Conservation (phyloP, 1,140 invertebrate species). For the Drosophila insularis region DNA sequence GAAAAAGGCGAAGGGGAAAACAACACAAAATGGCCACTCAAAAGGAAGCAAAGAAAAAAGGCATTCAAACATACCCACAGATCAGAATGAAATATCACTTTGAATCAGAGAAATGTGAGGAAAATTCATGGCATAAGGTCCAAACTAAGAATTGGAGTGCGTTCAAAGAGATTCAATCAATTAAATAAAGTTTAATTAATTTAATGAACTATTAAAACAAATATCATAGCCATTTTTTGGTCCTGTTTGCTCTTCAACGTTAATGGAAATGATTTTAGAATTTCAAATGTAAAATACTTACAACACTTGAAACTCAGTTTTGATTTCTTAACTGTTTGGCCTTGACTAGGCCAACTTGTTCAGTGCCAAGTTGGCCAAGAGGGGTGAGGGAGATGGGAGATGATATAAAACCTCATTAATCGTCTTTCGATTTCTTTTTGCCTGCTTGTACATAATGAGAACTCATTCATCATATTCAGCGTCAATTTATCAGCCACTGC, state of each 20-base stretch:
- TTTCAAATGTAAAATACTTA: background rate
- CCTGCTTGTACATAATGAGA: slow-evolving; percentile 46
- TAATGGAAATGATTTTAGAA: background rate
- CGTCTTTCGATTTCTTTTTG: slow-evolving; percentile 33
- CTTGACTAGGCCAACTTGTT: slow-evolving; percentile 1
- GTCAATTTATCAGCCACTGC: slow-evolving; percentile 53
- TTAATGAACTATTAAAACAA: no score
- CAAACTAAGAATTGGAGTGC: background rate
- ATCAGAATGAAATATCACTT: background rate
- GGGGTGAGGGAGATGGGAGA: no score
- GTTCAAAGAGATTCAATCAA: background rate
- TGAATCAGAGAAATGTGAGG: no score
- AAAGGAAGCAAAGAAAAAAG: background rate
- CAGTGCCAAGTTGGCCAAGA: background rate
- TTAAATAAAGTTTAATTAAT: no score
- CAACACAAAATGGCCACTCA: slow-evolving; percentile 2
- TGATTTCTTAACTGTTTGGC: background rate
- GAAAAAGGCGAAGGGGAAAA: background rate
- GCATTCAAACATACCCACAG: background rate
- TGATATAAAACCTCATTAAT: slow-evolving; percentile 34
- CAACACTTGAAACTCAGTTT: background rate
- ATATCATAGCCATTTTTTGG: background rate
- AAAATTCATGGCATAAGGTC: no score
- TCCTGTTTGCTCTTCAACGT: background rate
- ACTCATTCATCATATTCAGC: slow-evolving; percentile 67